phyloP scores from a whole-genome alignment of 2,797 vertebrate species.

The Fringilla coelebs region DNA sequence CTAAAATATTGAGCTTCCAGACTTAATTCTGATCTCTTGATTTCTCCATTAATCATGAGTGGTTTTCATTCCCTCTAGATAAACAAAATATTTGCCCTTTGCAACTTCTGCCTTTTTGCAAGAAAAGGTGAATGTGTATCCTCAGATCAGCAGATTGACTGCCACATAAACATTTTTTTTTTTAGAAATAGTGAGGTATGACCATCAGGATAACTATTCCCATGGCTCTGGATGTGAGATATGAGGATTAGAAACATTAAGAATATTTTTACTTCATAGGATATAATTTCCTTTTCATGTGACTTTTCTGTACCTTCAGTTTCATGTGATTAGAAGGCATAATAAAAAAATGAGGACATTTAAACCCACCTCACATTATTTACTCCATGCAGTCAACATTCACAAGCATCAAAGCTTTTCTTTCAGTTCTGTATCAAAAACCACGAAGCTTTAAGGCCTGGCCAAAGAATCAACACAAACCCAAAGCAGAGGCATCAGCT shows the following conservation, averaged over 20 bases:
- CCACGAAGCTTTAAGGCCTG: conserved; percentile 16
- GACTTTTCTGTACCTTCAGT: conserved; percentile 23
- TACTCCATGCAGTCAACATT: conserved; percentile 20
- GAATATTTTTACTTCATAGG: neutral
- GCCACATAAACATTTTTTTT: neutral
- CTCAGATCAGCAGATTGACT: neutral
- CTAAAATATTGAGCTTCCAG: neutral
- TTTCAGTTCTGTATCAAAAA: conserved; percentile 43
- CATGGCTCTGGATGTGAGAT: neutral
- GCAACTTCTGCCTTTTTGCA: neutral
- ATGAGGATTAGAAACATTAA: conserved; percentile 9
- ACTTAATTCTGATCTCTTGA: neutral
- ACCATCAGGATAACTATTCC: neutral
- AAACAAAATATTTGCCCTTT: neutral
- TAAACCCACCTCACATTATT: neutral
- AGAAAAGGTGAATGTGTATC: neutral
- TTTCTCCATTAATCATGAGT: neutral
- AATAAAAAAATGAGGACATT: conserved; percentile 33
- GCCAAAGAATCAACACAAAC: conserved; percentile 6
- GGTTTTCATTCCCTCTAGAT: neutral
- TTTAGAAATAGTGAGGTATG: neutral
- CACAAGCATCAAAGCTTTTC: conserved; percentile 48
- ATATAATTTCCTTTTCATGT: conserved; percentile 21
- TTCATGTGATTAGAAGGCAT: conserved; percentile 21
- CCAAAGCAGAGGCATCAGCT: conserved; percentile 27